phyloP scores from a whole-genome alignment of 2,888 invertebrate genomes.

The Aporophyla nigra region DNA sequence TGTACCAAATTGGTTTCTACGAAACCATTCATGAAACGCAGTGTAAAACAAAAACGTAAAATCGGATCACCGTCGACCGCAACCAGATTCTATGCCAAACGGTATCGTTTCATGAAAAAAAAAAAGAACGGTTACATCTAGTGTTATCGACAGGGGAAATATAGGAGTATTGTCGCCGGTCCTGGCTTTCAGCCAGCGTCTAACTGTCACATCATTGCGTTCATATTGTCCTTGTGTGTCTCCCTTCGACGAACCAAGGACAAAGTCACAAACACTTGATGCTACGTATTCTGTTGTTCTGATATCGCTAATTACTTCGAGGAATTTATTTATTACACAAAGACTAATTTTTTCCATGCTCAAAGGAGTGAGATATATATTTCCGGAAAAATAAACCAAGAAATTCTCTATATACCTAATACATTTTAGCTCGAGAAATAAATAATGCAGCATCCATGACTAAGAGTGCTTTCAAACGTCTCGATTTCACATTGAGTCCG shows the following conservation, averaged over 20 bases:
- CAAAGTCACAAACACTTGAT: slow-evolving; percentile 52
- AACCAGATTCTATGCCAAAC: slow-evolving; percentile 63
- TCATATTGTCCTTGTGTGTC: slow-evolving; percentile 60
- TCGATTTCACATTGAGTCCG: slow-evolving; percentile 50
- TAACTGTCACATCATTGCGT: slow-evolving; percentile 67
- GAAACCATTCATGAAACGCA: slow-evolving; percentile 36
- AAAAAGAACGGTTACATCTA: slow-evolving; percentile 62
- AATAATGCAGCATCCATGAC: slow-evolving; percentile 57
- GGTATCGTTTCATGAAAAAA: slow-evolving; percentile 40
- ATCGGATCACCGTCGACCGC: slow-evolving; percentile 45
- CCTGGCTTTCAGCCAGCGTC: slow-evolving; percentile 80
- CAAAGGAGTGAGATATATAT: slow-evolving; percentile 15
- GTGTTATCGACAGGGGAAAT: slow-evolving; percentile 79
- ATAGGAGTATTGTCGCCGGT: slow-evolving; percentile 77
- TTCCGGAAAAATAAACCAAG: slow-evolving; percentile 25
- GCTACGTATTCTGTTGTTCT: slow-evolving; percentile 52
- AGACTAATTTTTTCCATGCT: slow-evolving; percentile 32
- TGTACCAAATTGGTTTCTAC: slow-evolving; percentile 14
- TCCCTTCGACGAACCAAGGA: slow-evolving; percentile 48
- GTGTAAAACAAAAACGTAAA: slow-evolving; percentile 22
- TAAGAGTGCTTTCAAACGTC: slow-evolving; percentile 55
- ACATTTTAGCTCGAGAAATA: slow-evolving; percentile 41
- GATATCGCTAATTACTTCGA: slow-evolving; percentile 51
- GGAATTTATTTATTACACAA: slow-evolving; percentile 6
- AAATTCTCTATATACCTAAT: slow-evolving; percentile 8